Percentiles rank a stretch among this genome's conserved stretches.
Evolutionary conservation across 1,140 invertebrate genomes (phyloP).

Genomic region (Potamilus streckersoni): DNA sequence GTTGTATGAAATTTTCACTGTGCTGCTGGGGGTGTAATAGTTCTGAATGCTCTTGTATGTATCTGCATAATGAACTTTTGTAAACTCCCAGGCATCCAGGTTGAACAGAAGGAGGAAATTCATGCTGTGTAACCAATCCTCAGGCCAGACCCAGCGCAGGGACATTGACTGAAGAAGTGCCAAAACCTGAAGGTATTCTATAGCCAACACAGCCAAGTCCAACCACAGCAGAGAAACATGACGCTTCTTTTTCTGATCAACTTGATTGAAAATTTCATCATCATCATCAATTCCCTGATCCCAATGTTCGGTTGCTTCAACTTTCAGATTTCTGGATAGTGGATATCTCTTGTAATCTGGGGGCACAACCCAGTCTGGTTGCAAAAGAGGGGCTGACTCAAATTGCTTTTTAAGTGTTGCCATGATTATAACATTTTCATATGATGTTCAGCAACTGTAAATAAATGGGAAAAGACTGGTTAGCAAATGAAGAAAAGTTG

Average conservation of each 20-base stretch:
- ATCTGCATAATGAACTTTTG: conserved; percentile 46
- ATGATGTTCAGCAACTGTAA: background rate
- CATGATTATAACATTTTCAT: conserved; percentile 9
- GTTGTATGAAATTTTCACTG: conserved; percentile 42
- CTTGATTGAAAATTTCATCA: conserved; percentile 34
- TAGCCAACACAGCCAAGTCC: conserved; percentile 47
- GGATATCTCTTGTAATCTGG: conserved; percentile 30
- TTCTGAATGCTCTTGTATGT: conserved; percentile 49
- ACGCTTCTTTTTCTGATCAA: conserved; percentile 39
- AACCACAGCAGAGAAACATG: conserved; percentile 50
- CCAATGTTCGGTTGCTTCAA: conserved; percentile 15
- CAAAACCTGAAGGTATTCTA: conserved; percentile 59
- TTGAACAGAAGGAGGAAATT: conserved; percentile 59
- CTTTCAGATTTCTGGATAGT: conserved; percentile 4
- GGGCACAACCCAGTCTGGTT: conserved; percentile 28
- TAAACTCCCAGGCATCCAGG: conserved; percentile 61
- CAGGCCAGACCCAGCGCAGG: conserved; percentile 57
- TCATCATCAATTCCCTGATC: conserved; percentile 23
- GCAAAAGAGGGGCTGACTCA: conserved; percentile 24
- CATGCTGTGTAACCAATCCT: conserved; percentile 45
- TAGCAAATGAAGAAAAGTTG: too few species aligned
- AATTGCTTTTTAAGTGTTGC: conserved; percentile 7
- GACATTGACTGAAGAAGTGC: conserved; percentile 59
- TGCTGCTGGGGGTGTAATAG: conserved; percentile 46
- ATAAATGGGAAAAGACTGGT: too few species aligned